Percentiles rank a stretch among this genome's conserved stretches.
Evolutionary conservation across 2,113 vertebrate species (phyloP).

Genomic region (Gavialis gangeticus): DNA sequence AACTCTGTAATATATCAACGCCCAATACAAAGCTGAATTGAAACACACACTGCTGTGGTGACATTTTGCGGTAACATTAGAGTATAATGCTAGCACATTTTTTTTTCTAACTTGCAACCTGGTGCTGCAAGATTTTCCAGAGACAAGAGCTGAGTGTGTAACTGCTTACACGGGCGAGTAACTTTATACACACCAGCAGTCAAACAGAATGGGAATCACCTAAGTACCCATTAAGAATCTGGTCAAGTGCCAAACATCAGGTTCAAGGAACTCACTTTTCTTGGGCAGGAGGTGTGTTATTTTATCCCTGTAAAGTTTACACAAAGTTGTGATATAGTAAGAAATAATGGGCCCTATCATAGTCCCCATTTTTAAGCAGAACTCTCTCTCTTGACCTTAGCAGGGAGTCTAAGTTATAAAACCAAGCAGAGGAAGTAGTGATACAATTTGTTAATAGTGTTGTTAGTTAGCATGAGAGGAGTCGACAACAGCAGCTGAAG

Average conservation of each 20-base stretch:
- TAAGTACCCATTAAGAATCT: fast-evolving
- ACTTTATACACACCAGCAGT: neutral
- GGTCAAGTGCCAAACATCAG: conserved; percentile 11
- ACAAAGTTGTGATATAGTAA: neutral
- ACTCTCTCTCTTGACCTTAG: neutral
- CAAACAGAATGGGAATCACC: neutral
- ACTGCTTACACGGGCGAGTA: neutral
- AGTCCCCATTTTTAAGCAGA: neutral
- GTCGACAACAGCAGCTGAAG: neutral
- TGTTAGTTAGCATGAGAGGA: neutral
- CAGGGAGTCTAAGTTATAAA: neutral
- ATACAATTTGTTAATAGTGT: neutral
- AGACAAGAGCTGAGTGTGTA: neutral
- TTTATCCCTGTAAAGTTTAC: neutral
- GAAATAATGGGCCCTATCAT: neutral
- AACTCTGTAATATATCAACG: neutral
- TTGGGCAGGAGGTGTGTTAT: neutral
- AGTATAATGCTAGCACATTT: neutral
- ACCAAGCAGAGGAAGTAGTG: no score
- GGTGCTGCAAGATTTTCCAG: neutral
- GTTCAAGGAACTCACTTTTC: conserved; percentile 10
- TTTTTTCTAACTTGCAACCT: neutral
- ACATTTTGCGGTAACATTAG: neutral
- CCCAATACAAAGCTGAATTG: neutral
- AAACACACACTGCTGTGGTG: neutral